Conservation (phyloP, 2,888 invertebrate genomes). For the Empis livida region DNA sequence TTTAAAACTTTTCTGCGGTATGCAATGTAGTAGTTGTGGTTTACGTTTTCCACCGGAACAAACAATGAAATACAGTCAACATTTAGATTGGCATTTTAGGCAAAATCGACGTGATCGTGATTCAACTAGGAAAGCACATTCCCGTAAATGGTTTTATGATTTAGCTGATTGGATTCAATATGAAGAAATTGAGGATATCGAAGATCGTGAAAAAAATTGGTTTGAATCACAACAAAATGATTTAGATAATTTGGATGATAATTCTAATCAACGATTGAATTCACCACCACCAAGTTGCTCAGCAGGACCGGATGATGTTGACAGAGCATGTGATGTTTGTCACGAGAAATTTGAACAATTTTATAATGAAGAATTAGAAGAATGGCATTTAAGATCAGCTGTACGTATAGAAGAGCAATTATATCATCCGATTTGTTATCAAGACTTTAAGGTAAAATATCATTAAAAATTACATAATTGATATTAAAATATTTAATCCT, state of each 20-base stretch:
- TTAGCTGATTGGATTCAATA: conserved; percentile 87
- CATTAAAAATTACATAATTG: neutral
- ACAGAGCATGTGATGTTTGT: conserved; percentile 74
- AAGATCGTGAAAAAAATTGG: conserved; percentile 81
- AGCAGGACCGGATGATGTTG: conserved; percentile 49
- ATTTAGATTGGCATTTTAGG: conserved; percentile 97
- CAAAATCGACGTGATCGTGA: conserved; percentile 83
- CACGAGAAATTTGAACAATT: conserved; percentile 88
- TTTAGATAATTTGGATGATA: conserved; percentile 42
- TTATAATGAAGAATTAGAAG: conserved; percentile 94
- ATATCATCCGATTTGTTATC: conserved; percentile 83
- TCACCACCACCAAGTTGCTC: conserved; percentile 57
- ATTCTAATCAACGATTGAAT: conserved; percentile 40
- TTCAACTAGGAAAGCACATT: conserved; percentile 68
- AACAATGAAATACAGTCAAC: conserved; percentile 82
- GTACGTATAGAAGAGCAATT: conserved; percentile 58
- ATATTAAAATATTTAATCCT: too few species aligned
- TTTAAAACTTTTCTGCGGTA: conserved; percentile 64
- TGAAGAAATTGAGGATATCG: conserved; percentile 83
- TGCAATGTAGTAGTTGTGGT: conserved; percentile 95
- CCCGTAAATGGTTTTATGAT: conserved; percentile 82
- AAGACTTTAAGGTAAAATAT: conserved; percentile 60
- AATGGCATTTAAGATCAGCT: conserved; percentile 88
- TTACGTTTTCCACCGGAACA: conserved; percentile 83
- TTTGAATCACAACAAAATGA: conserved; percentile 59